These are phyloP conservation scores for Hypocryptadius cinnamomeus DNA, from an alignment of 2,113 vertebrate genomes.

Conservation along the genomic window DNA sequence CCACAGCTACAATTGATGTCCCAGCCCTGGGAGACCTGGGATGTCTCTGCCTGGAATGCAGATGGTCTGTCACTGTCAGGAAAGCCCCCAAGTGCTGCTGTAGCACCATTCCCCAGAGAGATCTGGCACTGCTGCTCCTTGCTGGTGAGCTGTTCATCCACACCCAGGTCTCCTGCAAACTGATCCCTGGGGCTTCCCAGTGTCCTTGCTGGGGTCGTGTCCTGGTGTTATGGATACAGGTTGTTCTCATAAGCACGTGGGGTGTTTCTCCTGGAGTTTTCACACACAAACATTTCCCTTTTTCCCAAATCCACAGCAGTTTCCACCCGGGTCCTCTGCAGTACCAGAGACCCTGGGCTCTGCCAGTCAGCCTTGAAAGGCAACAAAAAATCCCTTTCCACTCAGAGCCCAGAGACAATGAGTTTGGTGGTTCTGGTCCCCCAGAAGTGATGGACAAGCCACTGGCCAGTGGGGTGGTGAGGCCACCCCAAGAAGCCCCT, in stretches of 20 bases:
- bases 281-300: neutral
- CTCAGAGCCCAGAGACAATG: neutral
- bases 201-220: rapidly evolving
- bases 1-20: neutral
- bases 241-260: rapidly evolving
- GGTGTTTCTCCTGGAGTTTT: neutral
- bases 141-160: rapidly evolving
- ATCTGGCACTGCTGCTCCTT: rapidly evolving
- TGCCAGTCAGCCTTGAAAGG: neutral
- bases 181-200: neutral
- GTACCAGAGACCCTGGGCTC: neutral
- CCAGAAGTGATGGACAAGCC: neutral
- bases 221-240: rapidly evolving
- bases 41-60: neutral
- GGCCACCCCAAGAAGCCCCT: rapidly evolving
- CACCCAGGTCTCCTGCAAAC: neutral
- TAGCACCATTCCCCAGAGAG: neutral
- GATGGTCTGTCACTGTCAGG: rapidly evolving
- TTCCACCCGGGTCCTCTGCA: neutral
- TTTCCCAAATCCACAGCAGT: neutral
- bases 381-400: neutral
- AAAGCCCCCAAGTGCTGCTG: neutral
- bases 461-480: rapidly evolving
- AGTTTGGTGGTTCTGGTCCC: neutral
- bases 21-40: neutral